phyloP scores from a whole-genome alignment of 2,888 invertebrate genomes.

The Nemapogon koenigi region DNA sequence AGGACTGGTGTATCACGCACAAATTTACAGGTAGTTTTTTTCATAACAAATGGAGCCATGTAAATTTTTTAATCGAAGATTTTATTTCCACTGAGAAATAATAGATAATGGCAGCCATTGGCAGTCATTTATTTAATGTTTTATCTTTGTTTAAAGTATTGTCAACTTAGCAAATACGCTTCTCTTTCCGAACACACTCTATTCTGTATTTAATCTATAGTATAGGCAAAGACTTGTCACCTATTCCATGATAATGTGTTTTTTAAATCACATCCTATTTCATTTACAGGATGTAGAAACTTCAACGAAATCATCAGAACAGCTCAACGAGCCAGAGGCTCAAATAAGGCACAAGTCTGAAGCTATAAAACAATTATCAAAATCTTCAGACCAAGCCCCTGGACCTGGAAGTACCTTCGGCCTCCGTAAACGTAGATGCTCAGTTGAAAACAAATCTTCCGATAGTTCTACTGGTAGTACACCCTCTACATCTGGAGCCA shows the following conservation, averaged over 20 bases:
- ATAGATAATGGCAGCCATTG: too few species aligned
- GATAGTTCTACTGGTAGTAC: conserved; percentile 68
- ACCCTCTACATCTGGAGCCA: conserved; percentile 64
- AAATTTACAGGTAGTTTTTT: conserved; percentile 36
- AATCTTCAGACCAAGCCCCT: conserved; percentile 28
- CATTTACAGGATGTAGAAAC: conserved; percentile 43
- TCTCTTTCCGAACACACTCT: too few species aligned
- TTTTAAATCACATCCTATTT: too few species aligned
- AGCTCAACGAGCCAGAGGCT: conserved; percentile 40
- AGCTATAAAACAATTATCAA: conserved; percentile 27
- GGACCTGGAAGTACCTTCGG: conserved; percentile 50
- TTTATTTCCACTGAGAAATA: too few species aligned
- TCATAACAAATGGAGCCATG: too few species aligned
- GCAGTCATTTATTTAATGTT: too few species aligned
- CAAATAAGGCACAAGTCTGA: conserved; percentile 50
- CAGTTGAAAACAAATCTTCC: conserved; percentile 65
- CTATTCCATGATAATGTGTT: too few species aligned
- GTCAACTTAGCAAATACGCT: too few species aligned
- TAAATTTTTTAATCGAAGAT: too few species aligned
- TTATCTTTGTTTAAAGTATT: too few species aligned
- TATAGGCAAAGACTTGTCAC: too few species aligned
- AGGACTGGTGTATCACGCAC: conserved; percentile 37
- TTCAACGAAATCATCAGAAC: conserved; percentile 38
- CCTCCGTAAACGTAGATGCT: conserved; percentile 67
- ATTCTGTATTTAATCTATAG: too few species aligned